Base-by-base conservation (phyloP, 1,140 invertebrate genomes). In the Leptopilina clavipes region DNA sequence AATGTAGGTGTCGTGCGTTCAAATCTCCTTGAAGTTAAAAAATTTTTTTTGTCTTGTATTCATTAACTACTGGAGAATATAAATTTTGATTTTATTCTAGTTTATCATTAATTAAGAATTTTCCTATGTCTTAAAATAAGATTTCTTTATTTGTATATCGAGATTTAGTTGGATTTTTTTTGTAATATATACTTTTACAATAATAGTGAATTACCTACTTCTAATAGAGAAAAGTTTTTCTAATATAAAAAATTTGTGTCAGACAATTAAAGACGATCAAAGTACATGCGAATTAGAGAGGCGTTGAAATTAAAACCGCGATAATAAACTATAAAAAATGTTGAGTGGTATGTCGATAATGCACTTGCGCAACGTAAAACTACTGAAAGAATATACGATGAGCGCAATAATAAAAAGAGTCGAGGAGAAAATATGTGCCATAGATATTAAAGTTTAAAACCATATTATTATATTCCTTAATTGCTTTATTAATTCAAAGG, bases 271-370 rank as follows among this genome's bases (percentile, higher is more conserved):
- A 52, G 48, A 17, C 56, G 56, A 65, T 12, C 56, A 65, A 12
- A 65, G 25, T 31, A 65, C 19, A 59, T 40, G 37, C 25, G 22
- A 65, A 6, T 65, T 25, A 52, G 10, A 31, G 56, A 65, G 56
- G 56, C 56, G 56, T 65, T 37, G 10, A 65, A 65, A 37, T 65
- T 65, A 65, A 65, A 65, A 65, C 56, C 56, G 56, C 19, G 56
- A 65, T 65, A 65, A 65, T 65, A 65, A 65, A 65, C 56, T 37
- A 5, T 59, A 31, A 31, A 25, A 59, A 65, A 65, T 31, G 56
- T 65, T n/a, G 10, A 12, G 56, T 31, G 56, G 56, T 31, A 65
- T 37, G 56, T 65, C 56, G 56, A 65, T 31, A 31, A 65, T 65
- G 56, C 56, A 65, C 56, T 65, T 65, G 14, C 56, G 56, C 56